Base-by-base conservation (phyloP, 2,888 invertebrate species). In the Liposcelis brunnea region DNA sequence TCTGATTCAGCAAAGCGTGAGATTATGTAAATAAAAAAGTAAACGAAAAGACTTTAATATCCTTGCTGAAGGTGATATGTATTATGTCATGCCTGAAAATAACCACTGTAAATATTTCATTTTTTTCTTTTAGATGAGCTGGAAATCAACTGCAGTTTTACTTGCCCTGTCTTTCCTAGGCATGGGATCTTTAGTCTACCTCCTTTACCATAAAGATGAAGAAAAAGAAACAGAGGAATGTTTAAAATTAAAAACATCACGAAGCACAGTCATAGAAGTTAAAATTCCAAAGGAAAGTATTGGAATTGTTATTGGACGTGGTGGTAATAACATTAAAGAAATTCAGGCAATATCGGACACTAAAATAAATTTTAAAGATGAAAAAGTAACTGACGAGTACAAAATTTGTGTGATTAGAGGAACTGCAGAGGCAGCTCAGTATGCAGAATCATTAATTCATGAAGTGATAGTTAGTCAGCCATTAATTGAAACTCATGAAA, bases 341-440 rank as follows among this genome's bases (percentile, higher is more conserved):
- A 74, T 91, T 49, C 79, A 89, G 60, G 70, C 72, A 45, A 74
- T 72, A 53, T 77, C 83, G 0, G 74, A 75, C 32, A 81, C 89
- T 0, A 61, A 60, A 44, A 71, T 79, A 34, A 59, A 62, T 48
- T 67, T 68, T 52, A 58, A 59, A 44, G 64, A 67, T 52, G 57
- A 59, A 47, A 73, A 75, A 49, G 70, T 72, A 47, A 47, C 56
- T 26, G 49, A 58, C 2, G 67, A 66, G 1, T 62, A 70, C 16
- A 66, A 80, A 51, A 67, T 75, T 7, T 84, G 85, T 55, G 63
- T 76, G 10, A 80, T 93, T 49, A 66, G 70, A 44, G 91, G 91
- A 0, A 65, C 69, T 1, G 62, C 65, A 0, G 76, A 79, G 48
- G 68, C 73, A 36, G 76, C 81, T 1, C 72, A 74, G 50, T 62